Conservation (phyloP, 2,888 invertebrate species). For the Epinotia demarniana region DNA sequence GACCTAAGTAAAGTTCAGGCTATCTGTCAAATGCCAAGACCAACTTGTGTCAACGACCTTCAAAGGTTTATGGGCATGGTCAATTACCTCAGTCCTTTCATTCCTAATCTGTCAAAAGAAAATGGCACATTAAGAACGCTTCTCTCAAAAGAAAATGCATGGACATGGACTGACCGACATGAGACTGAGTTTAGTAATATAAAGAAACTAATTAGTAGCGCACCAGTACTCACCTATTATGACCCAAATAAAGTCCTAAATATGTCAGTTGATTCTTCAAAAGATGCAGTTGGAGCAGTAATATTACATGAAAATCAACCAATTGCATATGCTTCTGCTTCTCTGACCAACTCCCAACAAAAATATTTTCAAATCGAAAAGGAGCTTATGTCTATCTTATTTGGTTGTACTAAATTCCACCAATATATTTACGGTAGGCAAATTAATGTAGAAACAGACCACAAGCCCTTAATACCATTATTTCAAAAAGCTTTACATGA, state of each 20-base stretch:
- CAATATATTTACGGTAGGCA: conserved; percentile 48
- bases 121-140: no score
- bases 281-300: conserved; percentile 47
- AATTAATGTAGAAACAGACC: conserved; percentile 46
- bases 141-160: conserved; percentile 50
- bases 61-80: conserved; percentile 50
- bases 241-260: conserved; percentile 43
- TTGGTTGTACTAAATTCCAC: conserved; percentile 47
- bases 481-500: conserved; percentile 41
- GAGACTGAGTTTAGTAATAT: conserved; percentile 45
- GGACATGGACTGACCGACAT: conserved; percentile 52
- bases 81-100: conserved; percentile 47
- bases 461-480: conserved; percentile 40
- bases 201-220: conserved; percentile 45
- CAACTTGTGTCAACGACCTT: conserved; percentile 44
- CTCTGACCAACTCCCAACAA: conserved; percentile 17
- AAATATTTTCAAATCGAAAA: conserved; percentile 49
- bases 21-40: conserved; percentile 46
- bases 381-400: conserved; percentile 46
- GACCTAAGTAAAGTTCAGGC: conserved; percentile 46
- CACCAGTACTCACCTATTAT: conserved; percentile 48
- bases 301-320: no score
- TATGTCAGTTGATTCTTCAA: conserved; percentile 47
- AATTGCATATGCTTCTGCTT: no score
- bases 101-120: conserved; percentile 45